phyloP scores from a whole-genome alignment of 2,113 vertebrate species.

The Crotalus horridus region DNA sequence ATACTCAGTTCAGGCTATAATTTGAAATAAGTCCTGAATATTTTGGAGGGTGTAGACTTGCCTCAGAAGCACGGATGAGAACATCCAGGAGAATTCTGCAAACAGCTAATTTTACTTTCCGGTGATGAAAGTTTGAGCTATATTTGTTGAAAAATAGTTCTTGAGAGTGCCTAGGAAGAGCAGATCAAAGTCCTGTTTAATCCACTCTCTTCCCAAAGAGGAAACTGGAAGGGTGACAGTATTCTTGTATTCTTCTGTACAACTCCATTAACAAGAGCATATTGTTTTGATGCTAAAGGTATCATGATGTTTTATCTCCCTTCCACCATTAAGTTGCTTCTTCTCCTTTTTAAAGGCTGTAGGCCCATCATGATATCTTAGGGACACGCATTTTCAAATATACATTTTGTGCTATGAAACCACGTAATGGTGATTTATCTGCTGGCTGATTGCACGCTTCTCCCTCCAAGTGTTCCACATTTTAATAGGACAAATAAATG shows the following conservation, averaged over 20 bases:
- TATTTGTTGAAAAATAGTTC: neutral
- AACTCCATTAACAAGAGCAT: neutral
- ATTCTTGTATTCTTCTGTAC: neutral
- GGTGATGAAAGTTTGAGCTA: neutral
- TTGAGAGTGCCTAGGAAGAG: neutral
- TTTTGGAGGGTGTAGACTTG: neutral
- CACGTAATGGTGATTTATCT: neutral
- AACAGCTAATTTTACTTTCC: neutral
- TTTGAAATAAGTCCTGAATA: neutral
- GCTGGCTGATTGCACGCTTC: neutral
- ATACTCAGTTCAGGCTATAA: neutral
- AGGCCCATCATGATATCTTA: neutral
- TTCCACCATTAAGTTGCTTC: neutral
- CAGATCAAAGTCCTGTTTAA: neutral
- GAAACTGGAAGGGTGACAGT: neutral
- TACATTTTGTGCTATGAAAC: neutral
- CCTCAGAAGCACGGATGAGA: neutral
- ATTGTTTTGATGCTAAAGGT: neutral
- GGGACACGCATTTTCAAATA: neutral
- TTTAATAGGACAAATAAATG: neutral
- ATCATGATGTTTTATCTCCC: neutral
- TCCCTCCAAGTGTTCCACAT: neutral
- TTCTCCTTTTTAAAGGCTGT: neutral
- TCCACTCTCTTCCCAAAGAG: neutral
- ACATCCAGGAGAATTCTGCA: neutral